phyloP scores from a whole-genome alignment of 2,113 vertebrate genomes.

The Ceuthmochares aereus region DNA sequence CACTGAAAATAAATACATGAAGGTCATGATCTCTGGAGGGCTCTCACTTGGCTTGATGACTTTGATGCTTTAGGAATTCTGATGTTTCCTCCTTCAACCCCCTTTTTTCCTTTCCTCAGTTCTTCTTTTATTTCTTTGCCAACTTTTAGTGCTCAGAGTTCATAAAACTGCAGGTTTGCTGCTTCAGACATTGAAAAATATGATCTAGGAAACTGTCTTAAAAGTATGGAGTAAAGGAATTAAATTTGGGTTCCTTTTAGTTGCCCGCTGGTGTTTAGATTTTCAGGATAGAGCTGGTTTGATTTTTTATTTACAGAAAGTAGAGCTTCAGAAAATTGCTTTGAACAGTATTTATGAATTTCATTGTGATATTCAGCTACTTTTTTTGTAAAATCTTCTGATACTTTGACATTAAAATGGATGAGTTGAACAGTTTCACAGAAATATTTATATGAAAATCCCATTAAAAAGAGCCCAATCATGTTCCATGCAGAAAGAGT shows the following conservation, averaged over 20 bases:
- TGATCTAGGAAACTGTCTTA: background rate
- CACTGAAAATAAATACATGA: constrained; percentile 24
- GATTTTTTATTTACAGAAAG: background rate
- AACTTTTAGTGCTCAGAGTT: background rate
- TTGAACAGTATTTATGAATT: background rate
- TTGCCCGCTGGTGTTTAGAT: background rate
- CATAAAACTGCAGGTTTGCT: background rate
- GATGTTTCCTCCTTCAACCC: background rate
- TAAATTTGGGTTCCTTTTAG: background rate
- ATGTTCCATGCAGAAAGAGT: background rate
- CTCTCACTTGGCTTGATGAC: background rate
- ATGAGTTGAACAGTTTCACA: background rate
- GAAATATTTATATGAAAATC: background rate
- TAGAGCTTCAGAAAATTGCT: background rate
- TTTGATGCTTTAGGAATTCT: background rate
- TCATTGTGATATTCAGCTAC: background rate
- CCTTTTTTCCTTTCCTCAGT: background rate
- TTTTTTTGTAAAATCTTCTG: background rate
- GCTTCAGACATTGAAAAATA: background rate
- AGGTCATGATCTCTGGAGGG: background rate
- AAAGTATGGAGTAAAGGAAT: background rate
- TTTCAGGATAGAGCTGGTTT: background rate
- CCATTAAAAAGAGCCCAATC: background rate
- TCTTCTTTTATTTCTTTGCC: background rate
- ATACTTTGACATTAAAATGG: background rate